phyloP scores from a whole-genome alignment of 2,113 vertebrate genomes.

The Zosterops japonicus region DNA sequence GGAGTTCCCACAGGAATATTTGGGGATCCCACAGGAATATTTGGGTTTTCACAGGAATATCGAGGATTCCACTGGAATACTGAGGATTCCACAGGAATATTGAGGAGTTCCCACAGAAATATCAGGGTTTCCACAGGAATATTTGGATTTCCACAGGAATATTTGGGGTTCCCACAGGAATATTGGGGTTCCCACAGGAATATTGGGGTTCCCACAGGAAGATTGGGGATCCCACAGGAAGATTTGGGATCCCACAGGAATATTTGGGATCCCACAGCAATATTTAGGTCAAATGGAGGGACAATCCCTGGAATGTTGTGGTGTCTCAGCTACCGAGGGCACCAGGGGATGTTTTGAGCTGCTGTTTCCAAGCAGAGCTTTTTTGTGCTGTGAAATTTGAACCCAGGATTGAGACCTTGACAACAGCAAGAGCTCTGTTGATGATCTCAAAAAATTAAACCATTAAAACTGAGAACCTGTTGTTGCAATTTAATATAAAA shows the following conservation, averaged over 20 bases:
- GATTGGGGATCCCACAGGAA: neutral
- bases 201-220: neutral
- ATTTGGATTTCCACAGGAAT: too few relatives aligned
- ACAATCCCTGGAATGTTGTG: accelerated
- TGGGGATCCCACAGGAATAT: neutral
- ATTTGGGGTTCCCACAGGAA: neutral
- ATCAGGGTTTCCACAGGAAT: too few relatives aligned
- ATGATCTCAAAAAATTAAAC: neutral
- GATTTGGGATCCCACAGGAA: neutral
- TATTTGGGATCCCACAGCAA: neutral
- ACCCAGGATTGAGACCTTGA: neutral
- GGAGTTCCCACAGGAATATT: neutral
- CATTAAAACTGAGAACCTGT: neutral
- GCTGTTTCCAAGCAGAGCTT: neutral
- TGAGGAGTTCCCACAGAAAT: too few relatives aligned
- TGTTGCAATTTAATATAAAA: accelerated
- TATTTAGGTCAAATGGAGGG: neutral
- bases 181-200: neutral
- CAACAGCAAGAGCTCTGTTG: neutral
- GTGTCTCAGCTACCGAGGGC: neutral
- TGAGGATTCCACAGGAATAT: too few relatives aligned
- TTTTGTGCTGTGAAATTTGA: neutral
- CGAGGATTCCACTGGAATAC: neutral
- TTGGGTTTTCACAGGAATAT: neutral
- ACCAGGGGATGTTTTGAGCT: accelerated